Evolutionary conservation across 1,140 invertebrate genomes (phyloP).

Genomic region (Epicauta chinensis): DNA sequence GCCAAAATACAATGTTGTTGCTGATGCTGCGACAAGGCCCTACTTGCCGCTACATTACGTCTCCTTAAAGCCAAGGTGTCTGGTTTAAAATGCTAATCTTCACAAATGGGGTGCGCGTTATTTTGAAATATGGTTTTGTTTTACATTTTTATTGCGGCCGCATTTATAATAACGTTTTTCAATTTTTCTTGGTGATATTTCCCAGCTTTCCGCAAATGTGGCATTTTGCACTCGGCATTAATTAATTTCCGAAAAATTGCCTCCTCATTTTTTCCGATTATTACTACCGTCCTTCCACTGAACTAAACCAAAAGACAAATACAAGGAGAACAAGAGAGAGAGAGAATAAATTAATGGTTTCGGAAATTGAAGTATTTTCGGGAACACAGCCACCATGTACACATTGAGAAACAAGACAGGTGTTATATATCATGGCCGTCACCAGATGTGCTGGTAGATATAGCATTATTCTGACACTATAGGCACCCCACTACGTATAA

Average conservation of each 20-base stretch:
- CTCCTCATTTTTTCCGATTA: too few species aligned
- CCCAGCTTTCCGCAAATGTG: slow-evolving; percentile 8
- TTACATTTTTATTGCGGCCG: slow-evolving; percentile 44
- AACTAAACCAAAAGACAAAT: too few species aligned
- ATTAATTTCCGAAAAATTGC: slow-evolving; percentile 1
- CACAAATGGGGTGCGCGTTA: slow-evolving; percentile 43
- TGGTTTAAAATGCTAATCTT: slow-evolving; percentile 45
- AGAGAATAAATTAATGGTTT: too few species aligned
- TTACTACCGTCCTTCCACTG: too few species aligned
- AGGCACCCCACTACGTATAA: slow-evolving; percentile 19
- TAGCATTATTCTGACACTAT: slow-evolving; percentile 16
- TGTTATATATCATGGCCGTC: slow-evolving; percentile 8
- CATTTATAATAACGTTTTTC: slow-evolving; percentile 43
- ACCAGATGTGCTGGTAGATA: slow-evolving; percentile 19
- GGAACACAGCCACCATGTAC: too few species aligned
- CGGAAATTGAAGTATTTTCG: too few species aligned
- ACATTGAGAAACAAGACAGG: too few species aligned
- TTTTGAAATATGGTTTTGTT: slow-evolving; percentile 44
- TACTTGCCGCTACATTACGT: slow-evolving; percentile 27
- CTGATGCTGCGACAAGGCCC: background rate
- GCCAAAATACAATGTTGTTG: slow-evolving; percentile 2
- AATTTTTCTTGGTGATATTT: slow-evolving; percentile 35
- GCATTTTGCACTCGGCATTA: background rate
- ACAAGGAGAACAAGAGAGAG: too few species aligned
- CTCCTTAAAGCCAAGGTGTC: slow-evolving; percentile 42